Percentiles rank a stretch among this genome's conserved stretches.
Conservation (phyloP, 1,140 invertebrate genomes). For the Drosophila seguyi region DNA sequence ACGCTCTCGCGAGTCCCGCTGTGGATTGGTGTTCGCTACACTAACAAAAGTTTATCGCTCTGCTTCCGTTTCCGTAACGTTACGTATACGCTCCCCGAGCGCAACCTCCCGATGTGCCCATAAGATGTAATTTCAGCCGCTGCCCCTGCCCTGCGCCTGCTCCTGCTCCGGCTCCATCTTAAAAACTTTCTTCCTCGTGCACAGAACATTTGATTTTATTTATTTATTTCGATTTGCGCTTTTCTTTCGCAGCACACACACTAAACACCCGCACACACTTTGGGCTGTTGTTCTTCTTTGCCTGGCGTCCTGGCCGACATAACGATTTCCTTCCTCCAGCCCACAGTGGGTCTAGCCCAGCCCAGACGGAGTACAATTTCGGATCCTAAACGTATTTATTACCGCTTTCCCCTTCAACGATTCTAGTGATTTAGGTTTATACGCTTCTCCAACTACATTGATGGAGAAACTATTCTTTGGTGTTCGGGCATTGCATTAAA, state of each 20-base stretch:
- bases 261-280: slow-evolving; percentile 18
- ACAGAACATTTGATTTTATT: slow-evolving; percentile 79
- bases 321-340: slow-evolving; percentile 70
- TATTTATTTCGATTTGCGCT: slow-evolving; percentile 82
- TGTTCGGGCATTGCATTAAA: neutral
- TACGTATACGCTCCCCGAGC: slow-evolving; percentile 50
- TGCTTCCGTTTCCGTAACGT: slow-evolving; percentile 79
- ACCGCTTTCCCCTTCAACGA: neutral
- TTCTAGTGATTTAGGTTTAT: neutral
- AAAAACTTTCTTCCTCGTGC: slow-evolving; percentile 53
- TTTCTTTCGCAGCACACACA: slow-evolving; percentile 32
- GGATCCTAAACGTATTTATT: slow-evolving; percentile 13
- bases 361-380: neutral
- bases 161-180: slow-evolving; percentile 18
- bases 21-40: slow-evolving; percentile 59
- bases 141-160: slow-evolving; percentile 35
- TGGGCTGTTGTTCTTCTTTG: slow-evolving; percentile 12
- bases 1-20: slow-evolving; percentile 60
- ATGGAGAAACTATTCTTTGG: neutral
- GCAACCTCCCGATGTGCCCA: slow-evolving; percentile 70
- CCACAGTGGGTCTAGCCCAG: slow-evolving; percentile 16
- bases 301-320: slow-evolving; percentile 48
- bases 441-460: neutral
- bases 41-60: slow-evolving; percentile 83
- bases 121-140: slow-evolving; percentile 78